Evolutionary conservation across 2,797 vertebrate genomes (phyloP), one percentile per base, ranked within the genome.

Genomic region (Cirrhinus mrigala): DNA sequence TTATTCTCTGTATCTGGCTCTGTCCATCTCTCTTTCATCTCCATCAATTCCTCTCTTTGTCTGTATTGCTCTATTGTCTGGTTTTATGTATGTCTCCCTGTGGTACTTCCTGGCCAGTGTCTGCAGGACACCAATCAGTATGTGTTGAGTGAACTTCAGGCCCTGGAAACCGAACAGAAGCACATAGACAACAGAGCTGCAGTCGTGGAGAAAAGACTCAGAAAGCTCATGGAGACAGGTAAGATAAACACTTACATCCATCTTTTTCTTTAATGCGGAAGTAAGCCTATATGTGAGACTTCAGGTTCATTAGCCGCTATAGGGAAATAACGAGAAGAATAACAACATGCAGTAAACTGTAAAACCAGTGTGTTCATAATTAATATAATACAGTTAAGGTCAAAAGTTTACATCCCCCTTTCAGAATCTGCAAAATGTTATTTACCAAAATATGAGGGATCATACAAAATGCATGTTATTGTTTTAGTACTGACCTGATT

Each of bases 91-190:
- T 87, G 79, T 85, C 69, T 85, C 60, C 77, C 69, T 85, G 84
- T 85, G 84, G 68, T 85, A 40, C 54, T 85, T 85, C 56, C 69
- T 66, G 92, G 94, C 93, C 93, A 95, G 95, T 92, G 88, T 89
- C 92, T 94, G 69, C 96, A 96, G 94, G 97, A 97, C 91, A 97
- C 96, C 66, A 97, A 96, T 86, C 97, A 97, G 93, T 98, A 98
- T 2, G 97, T 98, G 82, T 82, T 95, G 0, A 96, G 96, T 0
- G 97, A 98, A 91, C 92, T 97, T 62, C 94, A 94, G 56, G 96
- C 96, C 1, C 78, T 98, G 88, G 97, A 98, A 84, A 92, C 90
- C 0, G 97, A 98, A 87, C 97, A 98, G 93, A 95, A 94, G 56
- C 96, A 97, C 91, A 96, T 98, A 1, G 97, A 98, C 18, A 93